Conservation (phyloP, 2,888 invertebrate species). For the Thymelicus sylvestris region DNA sequence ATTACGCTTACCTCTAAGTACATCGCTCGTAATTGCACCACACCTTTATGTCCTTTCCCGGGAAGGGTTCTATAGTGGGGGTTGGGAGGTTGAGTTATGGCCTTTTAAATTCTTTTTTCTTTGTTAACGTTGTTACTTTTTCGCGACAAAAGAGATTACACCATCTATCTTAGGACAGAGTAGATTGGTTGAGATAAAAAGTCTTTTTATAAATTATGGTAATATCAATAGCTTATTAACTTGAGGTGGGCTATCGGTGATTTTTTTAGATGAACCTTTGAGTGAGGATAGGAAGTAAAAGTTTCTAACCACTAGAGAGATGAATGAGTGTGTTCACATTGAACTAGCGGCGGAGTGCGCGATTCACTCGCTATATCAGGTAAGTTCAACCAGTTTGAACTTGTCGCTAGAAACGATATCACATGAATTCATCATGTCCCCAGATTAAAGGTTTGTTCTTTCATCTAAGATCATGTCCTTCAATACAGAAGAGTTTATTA, state of each 20-base stretch:
- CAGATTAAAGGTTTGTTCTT: no score
- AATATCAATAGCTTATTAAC: constrained; percentile 34
- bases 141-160: constrained; percentile 75
- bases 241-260: constrained; percentile 23
- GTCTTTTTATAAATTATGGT: constrained; percentile 48
- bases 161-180: constrained; percentile 68
- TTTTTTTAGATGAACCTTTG: not conserved
- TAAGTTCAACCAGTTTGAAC: no score
- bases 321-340: no score
- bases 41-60: constrained; percentile 42
- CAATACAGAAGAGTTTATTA: no score
- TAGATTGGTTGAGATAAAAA: constrained; percentile 58
- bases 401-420: no score
- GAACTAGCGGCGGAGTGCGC: no score
- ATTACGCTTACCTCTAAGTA: not conserved
- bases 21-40: constrained; percentile 11
- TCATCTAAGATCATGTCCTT: no score
- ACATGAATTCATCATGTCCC: no score
- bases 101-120: constrained; percentile 78
- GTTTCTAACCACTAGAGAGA: no score
- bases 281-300: no score
- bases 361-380: no score
- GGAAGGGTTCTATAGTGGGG: constrained; percentile 58
- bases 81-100: constrained; percentile 66
- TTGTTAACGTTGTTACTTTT: constrained; percentile 72